These are phyloP conservation scores for Arctocebus calabarensis DNA, from an alignment of 2,797 vertebrate genomes.

Conservation along the genomic window DNA sequence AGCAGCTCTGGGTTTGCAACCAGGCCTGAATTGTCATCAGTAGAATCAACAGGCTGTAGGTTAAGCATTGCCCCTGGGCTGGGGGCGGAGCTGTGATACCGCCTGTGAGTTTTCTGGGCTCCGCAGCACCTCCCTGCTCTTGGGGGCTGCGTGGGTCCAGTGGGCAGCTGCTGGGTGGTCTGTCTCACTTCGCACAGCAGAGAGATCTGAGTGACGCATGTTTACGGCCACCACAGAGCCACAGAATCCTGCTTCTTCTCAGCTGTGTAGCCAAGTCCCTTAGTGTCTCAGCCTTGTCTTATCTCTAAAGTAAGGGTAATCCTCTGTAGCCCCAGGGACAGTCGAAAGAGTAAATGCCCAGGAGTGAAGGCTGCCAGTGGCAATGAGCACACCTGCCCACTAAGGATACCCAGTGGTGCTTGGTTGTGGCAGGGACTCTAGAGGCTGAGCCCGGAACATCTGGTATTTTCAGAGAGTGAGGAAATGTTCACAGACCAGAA, in stretches of 20 bases:
- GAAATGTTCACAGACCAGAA: neutral
- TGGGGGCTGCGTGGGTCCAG: neutral
- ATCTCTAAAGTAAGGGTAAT: neutral
- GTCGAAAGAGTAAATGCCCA: neutral
- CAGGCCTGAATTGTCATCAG: neutral
- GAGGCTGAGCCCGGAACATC: too few relatives aligned
- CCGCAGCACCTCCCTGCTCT: too few relatives aligned
- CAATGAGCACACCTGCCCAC: neutral
- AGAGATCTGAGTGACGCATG: neutral
- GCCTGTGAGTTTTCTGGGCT: neutral
- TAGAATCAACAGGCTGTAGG: neutral
- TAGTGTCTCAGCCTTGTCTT: neutral
- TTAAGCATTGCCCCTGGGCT: too few relatives aligned
- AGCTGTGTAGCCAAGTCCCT: neutral
- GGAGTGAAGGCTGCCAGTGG: neutral
- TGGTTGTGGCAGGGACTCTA: neutral
- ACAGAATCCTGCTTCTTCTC: neutral
- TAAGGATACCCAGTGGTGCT: neutral
- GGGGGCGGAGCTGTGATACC: neutral
- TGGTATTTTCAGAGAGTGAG: neutral
- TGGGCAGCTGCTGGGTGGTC: neutral
- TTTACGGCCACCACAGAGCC: neutral
- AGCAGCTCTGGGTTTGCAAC: neutral
- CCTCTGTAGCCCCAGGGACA: neutral
- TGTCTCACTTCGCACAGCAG: neutral